Evolutionary conservation across 1,140 invertebrate species (phyloP), one percentile per base, ranked within the genome.

Genomic region (Drosophila ambigua): DNA sequence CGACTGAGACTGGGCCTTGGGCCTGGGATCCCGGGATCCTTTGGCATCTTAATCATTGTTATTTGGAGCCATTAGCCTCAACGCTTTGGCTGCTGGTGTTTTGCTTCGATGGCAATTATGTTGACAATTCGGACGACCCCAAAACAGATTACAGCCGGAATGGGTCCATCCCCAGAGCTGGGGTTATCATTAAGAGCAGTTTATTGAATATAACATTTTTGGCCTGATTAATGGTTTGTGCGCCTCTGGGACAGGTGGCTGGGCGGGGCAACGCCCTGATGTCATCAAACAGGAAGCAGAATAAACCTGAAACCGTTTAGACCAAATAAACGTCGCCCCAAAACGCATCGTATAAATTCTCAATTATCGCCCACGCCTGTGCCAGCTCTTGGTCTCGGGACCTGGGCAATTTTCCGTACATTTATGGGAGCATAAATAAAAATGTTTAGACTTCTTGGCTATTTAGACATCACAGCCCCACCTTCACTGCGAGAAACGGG

Each of bases 341-440:
- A 58, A 85, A 81, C 52, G 54, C 60, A 67, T 62, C 82, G 77
- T 68, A 85, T 85, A 85, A 87, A 85, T 87, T 87, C 78, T 72
- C 82, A 87, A 85, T 85, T 85, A 85, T 87, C 82, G 83, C 82
- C 83, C 82, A 85, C 82, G 82, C 82, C 82, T 28, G 59, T 50
- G 49, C 71, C 44, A 23, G 68, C n/a, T 43, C 48, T 28, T 23
- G 20, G 20, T 60, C 39, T 39, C 23, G 39, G 41, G 11, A 41
- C 23, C 23, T 26, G 51, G 66, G 54, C 71, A 77, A 82, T 87
- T 82, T 77, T 74, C 76, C 61, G 68, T 65, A 60, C 69, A 74
- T 78, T 77, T 64, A 35, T 49, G 58, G 2, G 61, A 24, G 68
- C 77, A 77, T 77, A 71, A 87, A 87, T 81, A 87, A 71, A 81